phyloP scores from a whole-genome alignment of 2,797 vertebrate genomes.

The Falco concolor region DNA sequence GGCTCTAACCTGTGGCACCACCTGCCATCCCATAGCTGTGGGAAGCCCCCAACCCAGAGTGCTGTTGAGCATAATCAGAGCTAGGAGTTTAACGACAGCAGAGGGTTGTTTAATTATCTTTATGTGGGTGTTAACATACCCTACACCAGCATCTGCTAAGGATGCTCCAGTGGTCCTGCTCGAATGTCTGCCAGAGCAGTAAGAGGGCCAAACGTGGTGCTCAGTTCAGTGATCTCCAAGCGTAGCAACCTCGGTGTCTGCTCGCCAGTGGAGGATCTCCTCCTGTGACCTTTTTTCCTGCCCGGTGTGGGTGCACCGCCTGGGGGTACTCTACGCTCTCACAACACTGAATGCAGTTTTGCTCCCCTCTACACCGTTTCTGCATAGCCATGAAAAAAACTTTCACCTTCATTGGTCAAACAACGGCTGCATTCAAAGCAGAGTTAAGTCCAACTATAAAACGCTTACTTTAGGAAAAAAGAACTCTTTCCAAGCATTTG shows the following conservation, averaged over 20 bases:
- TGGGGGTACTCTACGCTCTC: background rate
- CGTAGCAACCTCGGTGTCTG: background rate
- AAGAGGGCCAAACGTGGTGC: fast-evolving
- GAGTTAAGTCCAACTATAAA: background rate
- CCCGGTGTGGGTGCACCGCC: fast-evolving
- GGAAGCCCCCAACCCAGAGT: background rate
- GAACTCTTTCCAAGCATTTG: background rate
- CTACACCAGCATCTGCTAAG: background rate
- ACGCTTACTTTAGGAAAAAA: background rate
- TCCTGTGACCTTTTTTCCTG: background rate
- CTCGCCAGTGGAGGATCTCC: background rate
- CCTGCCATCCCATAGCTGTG: background rate
- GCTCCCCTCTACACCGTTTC: background rate
- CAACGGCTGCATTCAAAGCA: background rate
- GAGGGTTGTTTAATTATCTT: background rate
- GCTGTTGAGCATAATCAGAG: background rate
- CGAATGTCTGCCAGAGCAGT: fast-evolving
- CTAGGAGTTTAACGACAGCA: background rate
- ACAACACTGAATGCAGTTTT: background rate
- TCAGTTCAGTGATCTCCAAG: background rate
- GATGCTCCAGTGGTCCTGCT: background rate
- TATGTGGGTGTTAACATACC: background rate
- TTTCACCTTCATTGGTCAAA: background rate
- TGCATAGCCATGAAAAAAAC: background rate
- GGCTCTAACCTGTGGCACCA: fast-evolving